Evolutionary conservation across 2,797 vertebrate species (phyloP), one percentile per base, ranked within the genome.

Genomic region (Malurus leucopterus): DNA sequence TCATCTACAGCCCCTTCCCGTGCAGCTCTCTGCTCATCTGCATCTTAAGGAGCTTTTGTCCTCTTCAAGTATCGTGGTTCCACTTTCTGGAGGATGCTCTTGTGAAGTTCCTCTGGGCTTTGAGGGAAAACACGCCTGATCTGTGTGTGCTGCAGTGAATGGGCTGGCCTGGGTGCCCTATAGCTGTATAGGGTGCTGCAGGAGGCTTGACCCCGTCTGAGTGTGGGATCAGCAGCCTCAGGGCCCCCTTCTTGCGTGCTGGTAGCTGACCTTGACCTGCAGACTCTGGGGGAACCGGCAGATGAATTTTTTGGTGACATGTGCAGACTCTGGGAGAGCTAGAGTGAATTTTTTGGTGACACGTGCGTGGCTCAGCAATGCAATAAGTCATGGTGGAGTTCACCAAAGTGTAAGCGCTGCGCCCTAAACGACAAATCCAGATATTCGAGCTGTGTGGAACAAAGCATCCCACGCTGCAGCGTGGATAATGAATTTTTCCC

Each of bases 351-450:
- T 40, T 68, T 43, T 43, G 46, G 24, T 18, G n/a, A 34, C 8
- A 0, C 0, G 4, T 18, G 16, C 0, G 0, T 46, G 74, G 68
- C 30, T 82, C 54, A 76, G 67, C n/a, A 6, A 44, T 54, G 54
- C 50, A 87, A 1, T 18, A 18, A 51, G 8, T 36, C 43, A 13
- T 21, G 4, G 2, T 0, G 4, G 67, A 29, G 63, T 26, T 90
- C 34, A 15, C 29, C 21, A 19, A 53, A 55, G 44, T 47, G 0
- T 26, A 23, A 65, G 32, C 22, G 51, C 19, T 3, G 0, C 54
- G 49, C 8, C 41, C 57, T 36, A 26, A 63, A 40, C 17, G 38
- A 6, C 17, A 90, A 84, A 76, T 73, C 55, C 80, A 93, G 73
- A 50, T 65, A 47, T 65, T 47, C 7, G 27, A 72, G 62, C 62